A percentile compares a stretch with the other conserved stretches of the same genome.
Conservation (phyloP, 1,140 invertebrate species). For the Reticulitermes speratus region DNA sequence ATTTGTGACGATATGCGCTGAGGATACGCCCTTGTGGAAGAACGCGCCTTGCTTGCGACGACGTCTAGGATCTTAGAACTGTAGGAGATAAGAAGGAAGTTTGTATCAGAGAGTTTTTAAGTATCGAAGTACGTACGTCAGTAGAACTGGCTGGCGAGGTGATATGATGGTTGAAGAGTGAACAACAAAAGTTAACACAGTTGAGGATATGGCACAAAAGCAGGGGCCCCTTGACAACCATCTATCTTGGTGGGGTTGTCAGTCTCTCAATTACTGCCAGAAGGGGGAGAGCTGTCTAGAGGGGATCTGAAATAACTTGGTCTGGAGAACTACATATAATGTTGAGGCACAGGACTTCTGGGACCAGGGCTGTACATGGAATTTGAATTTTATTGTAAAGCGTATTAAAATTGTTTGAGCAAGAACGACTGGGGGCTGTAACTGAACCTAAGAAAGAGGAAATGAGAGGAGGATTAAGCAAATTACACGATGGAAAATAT, state of each 20-base stretch:
- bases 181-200: slow-evolving; percentile 10
- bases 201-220: slow-evolving; percentile 8
- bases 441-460: too few relatives aligned
- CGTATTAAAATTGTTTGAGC: neutral
- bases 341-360: neutral
- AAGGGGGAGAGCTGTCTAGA: slow-evolving; percentile 13
- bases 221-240: slow-evolving; percentile 1
- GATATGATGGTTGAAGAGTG: slow-evolving; percentile 11
- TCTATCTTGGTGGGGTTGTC: slow-evolving; percentile 4
- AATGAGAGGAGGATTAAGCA: too few relatives aligned
- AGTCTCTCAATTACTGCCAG: slow-evolving; percentile 16
- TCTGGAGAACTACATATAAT: slow-evolving; percentile 15
- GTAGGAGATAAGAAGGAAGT: neutral
- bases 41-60: neutral
- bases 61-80: neutral
- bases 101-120: slow-evolving; percentile 7
- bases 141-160: neutral
- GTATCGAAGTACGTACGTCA: neutral
- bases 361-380: slow-evolving; percentile 5
- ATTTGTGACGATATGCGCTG: neutral
- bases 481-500: too few relatives aligned
- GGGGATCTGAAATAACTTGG: slow-evolving; percentile 15
- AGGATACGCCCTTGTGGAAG: neutral
- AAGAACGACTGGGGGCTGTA: too few relatives aligned
- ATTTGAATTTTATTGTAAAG: slow-evolving; percentile 5